phyloP scores from a whole-genome alignment of 2,888 invertebrate genomes.

The Cryptocephalus moraei region DNA sequence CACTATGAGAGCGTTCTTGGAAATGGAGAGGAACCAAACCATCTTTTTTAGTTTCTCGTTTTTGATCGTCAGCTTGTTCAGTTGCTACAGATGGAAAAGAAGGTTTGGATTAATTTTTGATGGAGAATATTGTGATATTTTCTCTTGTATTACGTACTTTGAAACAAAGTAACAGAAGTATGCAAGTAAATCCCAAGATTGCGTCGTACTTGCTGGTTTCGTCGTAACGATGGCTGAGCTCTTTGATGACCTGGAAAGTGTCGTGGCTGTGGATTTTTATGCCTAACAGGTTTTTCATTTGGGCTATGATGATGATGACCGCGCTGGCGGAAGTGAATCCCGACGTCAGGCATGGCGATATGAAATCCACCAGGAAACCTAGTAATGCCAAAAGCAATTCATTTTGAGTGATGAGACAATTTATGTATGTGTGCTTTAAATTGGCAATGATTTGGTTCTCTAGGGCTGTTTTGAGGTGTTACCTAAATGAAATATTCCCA shows the following conservation, averaged over 20 bases:
- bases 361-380: constrained; percentile 80
- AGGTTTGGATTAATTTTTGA: too few relatives aligned
- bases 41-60: constrained; percentile 42
- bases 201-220: constrained; percentile 52
- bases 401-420: too few relatives aligned
- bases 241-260: constrained; percentile 49
- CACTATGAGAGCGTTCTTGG: constrained; percentile 71
- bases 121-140: too few relatives aligned
- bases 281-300: constrained; percentile 65
- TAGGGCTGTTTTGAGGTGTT: constrained; percentile 19
- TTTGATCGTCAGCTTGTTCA: constrained; percentile 45
- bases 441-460: neutral
- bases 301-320: constrained; percentile 63
- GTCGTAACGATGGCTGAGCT: constrained; percentile 40
- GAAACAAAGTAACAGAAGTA: constrained; percentile 53
- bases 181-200: constrained; percentile 53
- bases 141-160: constrained; percentile 44
- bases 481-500: constrained; percentile 79
- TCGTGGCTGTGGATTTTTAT: constrained; percentile 57
- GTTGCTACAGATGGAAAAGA: constrained; percentile 42
- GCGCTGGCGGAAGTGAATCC: constrained; percentile 81
- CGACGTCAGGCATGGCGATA: constrained; percentile 71
- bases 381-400: neutral
- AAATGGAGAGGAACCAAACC: constrained; percentile 65
- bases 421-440: neutral